Conservation (phyloP, 2,888 invertebrate species). For the Chloroclystis v-ata region DNA sequence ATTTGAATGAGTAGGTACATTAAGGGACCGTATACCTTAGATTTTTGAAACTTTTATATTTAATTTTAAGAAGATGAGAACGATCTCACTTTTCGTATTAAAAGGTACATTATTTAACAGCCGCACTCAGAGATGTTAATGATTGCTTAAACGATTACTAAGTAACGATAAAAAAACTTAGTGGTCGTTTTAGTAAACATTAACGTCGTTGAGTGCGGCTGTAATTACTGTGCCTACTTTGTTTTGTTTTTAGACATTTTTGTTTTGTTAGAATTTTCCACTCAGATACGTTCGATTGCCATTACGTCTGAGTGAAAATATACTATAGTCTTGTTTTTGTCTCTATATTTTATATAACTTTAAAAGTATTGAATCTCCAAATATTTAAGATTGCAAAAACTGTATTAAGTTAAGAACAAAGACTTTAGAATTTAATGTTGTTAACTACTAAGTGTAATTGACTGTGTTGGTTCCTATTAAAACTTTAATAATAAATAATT, state of each 20-base stretch:
- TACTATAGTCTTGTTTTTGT: conserved; percentile 13
- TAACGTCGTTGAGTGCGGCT: too few species aligned
- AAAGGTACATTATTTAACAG: too few species aligned
- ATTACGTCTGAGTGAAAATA: conserved; percentile 11
- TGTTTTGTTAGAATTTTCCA: conserved; percentile 11
- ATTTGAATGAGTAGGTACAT: too few species aligned
- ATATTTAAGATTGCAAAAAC: conserved; percentile 7
- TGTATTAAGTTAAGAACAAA: conserved; percentile 13
- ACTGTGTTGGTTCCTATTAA: conserved; percentile 8
- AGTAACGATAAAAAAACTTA: too few species aligned
- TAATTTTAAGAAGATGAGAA: too few species aligned
- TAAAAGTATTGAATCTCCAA: conserved; percentile 8
- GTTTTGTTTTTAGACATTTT: conserved; percentile 11
- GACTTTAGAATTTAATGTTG: conserved; percentile 10
- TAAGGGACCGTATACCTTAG: too few species aligned
- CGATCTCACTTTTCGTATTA: too few species aligned
- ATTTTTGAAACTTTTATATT: too few species aligned
- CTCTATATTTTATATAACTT: conserved; percentile 11
- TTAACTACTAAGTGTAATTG: conserved; percentile 8
- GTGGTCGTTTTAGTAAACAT: too few species aligned
- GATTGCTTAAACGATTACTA: too few species aligned
- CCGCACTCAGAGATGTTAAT: too few species aligned
- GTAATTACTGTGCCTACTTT: conserved; percentile 12
- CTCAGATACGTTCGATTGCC: conserved; percentile 11
- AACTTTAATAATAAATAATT: conserved; percentile 9